phyloP scores from a whole-genome alignment of 1,140 invertebrate species.

The Drosophila kohkoa region DNA sequence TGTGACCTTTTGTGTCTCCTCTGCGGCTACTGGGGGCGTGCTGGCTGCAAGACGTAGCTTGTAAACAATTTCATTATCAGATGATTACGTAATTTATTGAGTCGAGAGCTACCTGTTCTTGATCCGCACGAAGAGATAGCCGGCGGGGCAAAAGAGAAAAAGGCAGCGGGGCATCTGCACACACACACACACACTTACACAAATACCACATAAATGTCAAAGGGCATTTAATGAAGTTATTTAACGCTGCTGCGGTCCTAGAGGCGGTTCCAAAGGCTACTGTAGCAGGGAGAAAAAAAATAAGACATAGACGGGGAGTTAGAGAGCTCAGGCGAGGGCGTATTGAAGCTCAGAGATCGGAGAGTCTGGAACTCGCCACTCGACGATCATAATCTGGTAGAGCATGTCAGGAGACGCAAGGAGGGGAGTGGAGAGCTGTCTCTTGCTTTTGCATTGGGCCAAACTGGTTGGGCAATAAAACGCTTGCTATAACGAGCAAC shows the following conservation, averaged over 20 bases:
- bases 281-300: slow-evolving; percentile 6
- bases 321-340: slow-evolving; percentile 19
- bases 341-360: slow-evolving; percentile 23
- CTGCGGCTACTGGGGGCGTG: slow-evolving; percentile 72
- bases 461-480: slow-evolving; percentile 82
- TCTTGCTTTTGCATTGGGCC: slow-evolving; percentile 25
- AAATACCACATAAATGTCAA: slow-evolving; percentile 73
- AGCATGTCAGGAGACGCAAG: background rate
- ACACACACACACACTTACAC: slow-evolving; percentile 19
- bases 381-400: slow-evolving; percentile 70
- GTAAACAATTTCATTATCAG: slow-evolving; percentile 81
- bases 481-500: slow-evolving; percentile 83
- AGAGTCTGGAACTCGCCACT: slow-evolving; percentile 8
- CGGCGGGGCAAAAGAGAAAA: slow-evolving; percentile 12
- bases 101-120: slow-evolving; percentile 56
- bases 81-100: slow-evolving; percentile 79
- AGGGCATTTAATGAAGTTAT: slow-evolving; percentile 84
- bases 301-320: background rate
- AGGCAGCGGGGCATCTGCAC: slow-evolving; percentile 9
- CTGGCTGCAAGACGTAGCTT: slow-evolving; percentile 55
- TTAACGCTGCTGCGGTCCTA: slow-evolving; percentile 61
- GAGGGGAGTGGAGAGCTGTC: background rate
- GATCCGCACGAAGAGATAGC: slow-evolving; percentile 52
- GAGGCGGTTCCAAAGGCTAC: slow-evolving; percentile 47
- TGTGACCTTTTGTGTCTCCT: slow-evolving; percentile 58